Evolutionary conservation across 35 echinoderm and acorn worm species (phyloP).

Genomic region (Ophioderma brevispina): DNA sequence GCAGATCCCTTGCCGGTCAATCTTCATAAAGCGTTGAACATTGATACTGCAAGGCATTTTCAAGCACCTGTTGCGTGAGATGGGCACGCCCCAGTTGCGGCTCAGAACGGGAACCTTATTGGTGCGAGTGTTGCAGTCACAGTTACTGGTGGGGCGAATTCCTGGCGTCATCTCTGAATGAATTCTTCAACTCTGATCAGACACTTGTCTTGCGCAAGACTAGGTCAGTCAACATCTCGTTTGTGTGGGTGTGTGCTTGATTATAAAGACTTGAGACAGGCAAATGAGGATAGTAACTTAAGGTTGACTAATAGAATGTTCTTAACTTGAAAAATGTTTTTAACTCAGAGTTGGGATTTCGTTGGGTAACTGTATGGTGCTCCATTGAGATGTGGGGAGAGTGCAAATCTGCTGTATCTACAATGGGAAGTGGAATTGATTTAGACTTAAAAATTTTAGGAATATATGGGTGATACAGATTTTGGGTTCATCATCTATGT

Average conservation of each 20-base stretch:
- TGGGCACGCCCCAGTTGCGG: conserved; percentile 76
- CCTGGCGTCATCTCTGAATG: conserved; percentile 80
- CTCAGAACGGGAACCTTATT: conserved; percentile 70
- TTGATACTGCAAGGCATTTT: conserved; percentile 91
- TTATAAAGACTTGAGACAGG: background rate
- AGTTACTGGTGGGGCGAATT: conserved; percentile 99
- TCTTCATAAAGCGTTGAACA: conserved; percentile 52
- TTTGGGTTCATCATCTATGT: no score
- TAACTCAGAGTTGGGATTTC: no score
- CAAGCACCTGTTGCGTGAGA: conserved; percentile 81
- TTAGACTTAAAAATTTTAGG: no score
- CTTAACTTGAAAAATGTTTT: no score
- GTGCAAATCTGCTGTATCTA: no score
- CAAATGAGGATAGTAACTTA: no score
- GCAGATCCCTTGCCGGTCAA: conserved; percentile 14
- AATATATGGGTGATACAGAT: no score
- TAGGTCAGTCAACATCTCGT: conserved; percentile 42
- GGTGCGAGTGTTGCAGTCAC: conserved; percentile 72
- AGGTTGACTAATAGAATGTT: no score
- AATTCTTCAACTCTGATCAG: conserved; percentile 87
- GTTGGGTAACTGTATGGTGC: no score
- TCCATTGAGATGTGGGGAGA: no score
- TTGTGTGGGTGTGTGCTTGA: background rate
- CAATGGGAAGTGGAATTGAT: no score
- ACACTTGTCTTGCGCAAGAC: conserved; percentile 74